Base-by-base conservation (phyloP, 2,888 invertebrate species). In the Thecocarcelia acutangulata region DNA sequence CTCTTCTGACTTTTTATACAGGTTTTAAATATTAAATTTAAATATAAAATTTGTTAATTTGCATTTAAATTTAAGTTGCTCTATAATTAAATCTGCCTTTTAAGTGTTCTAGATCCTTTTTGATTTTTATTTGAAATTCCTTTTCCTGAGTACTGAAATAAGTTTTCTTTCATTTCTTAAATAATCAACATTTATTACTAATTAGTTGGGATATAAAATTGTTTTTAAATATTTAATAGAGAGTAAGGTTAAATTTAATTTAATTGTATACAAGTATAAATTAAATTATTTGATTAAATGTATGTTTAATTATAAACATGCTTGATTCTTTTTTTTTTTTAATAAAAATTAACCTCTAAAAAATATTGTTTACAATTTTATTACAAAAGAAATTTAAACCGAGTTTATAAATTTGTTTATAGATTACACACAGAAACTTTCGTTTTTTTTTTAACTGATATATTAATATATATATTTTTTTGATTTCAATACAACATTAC, bases 181-280 rank as follows among this genome's bases (percentile, higher is more conserved):
- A 54, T 21, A 54, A 68, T 54, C 42, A 80, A 75, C 80, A 80
- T 75, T 80, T 75, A 80, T 74, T 64, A 74, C 63, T 74, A 42
- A 8, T 24, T 17, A 52, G 64, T 21, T 28, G 50, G 15, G 8
- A 58, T 70, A 33, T 76, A 61, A 72, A 73, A 73, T 63, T 66
- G 19, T 44, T 63, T 54, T 56, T 58, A 58, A 52, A 44, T 66
- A 73, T 37, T 58, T 58, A 46, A 33, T 44, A 66, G 48, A 73
- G 33, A 58, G 9, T 63, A 46, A 17, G 46, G 58, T 78, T 64
- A 64, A 44, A 15, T 75, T 59, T 40, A 40, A 15, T 75, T 74
- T 48, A 40, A 52, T 69, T 66, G 52, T 44, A 21, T 72, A 56
- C 54, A 42, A 76, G 9, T 24, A 24, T 9, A 44, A 28, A 59